phyloP scores from a whole-genome alignment of 2,888 invertebrate species.

The Ectemnius continuus region DNA sequence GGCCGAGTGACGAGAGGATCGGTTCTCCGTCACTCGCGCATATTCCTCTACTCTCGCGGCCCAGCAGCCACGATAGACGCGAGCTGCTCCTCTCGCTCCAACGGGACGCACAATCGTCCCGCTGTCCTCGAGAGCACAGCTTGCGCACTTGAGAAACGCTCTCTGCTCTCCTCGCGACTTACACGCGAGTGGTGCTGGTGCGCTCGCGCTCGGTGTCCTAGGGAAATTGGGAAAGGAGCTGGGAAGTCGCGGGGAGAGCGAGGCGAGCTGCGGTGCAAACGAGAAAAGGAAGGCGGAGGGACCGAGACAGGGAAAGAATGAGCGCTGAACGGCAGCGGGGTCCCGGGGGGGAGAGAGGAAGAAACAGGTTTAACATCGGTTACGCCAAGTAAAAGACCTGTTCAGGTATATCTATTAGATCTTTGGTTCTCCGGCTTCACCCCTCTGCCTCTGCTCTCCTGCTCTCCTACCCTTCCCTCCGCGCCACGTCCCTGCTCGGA shows the following conservation, averaged over 20 bases:
- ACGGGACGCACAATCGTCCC: too few species aligned
- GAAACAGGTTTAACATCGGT: slow-evolving; percentile 55
- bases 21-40: not conserved
- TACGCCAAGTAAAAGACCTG: slow-evolving; percentile 48
- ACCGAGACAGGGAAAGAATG: not conserved
- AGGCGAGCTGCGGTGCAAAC: not conserved
- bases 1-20: not conserved
- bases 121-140: too few species aligned
- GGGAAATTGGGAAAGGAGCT: slow-evolving; percentile 12
- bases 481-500: not conserved
- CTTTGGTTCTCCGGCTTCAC: slow-evolving; percentile 31
- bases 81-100: too few species aligned
- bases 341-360: slow-evolving; percentile 11
- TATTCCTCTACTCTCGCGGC: too few species aligned
- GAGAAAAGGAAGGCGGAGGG: slow-evolving; percentile 23
- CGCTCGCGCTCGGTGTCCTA: not conserved
- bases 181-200: too few species aligned
- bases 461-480: too few species aligned
- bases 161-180: too few species aligned
- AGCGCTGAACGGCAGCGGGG: not conserved
- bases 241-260: not conserved
- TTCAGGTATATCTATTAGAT: slow-evolving; percentile 47
- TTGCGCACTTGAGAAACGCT: too few species aligned
- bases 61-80: too few species aligned
- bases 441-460: slow-evolving; percentile 7